A percentile compares a stretch with the other conserved stretches of the same genome.
Conservation (phyloP, 2,888 invertebrate genomes). For the Druceiella hillmani region DNA sequence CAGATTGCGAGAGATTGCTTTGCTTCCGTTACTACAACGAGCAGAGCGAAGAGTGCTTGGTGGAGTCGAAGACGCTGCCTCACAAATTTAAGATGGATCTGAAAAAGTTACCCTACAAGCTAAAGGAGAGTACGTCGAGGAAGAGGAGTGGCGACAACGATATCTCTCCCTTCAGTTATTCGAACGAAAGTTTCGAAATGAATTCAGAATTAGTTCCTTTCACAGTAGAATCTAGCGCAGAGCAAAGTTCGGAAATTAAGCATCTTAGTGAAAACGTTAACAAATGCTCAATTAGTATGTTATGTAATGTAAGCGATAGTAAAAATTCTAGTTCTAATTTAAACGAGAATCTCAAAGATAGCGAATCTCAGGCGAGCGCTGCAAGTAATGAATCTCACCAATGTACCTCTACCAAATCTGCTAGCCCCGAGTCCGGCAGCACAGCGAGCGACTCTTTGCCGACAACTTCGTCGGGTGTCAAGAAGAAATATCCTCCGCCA, state of each 20-base stretch:
- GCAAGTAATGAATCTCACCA: no score
- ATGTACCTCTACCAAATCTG: no score
- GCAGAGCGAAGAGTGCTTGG: constrained; percentile 57
- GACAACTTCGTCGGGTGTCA: constrained; percentile 42
- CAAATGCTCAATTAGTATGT: constrained; percentile 53
- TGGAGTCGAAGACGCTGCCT: constrained; percentile 52
- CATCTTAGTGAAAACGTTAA: constrained; percentile 48
- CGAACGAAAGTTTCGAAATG: constrained; percentile 51
- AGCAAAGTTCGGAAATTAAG: constrained; percentile 42
- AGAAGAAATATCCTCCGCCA: constrained; percentile 52
- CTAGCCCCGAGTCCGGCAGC: constrained; percentile 47
- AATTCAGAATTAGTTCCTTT: constrained; percentile 39
- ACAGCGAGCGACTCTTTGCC: constrained; percentile 34
- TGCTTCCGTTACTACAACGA: constrained; percentile 68
- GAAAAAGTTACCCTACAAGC: constrained; percentile 51
- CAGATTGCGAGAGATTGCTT: constrained; percentile 63
- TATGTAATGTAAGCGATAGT: constrained; percentile 42
- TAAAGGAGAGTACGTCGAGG: constrained; percentile 49
- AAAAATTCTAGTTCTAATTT: no score
- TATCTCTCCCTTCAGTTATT: constrained; percentile 45
- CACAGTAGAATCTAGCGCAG: constrained; percentile 19
- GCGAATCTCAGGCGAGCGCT: constrained; percentile 40
- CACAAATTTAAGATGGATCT: constrained; percentile 51
- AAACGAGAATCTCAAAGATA: constrained; percentile 39
- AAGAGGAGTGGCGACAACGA: constrained; percentile 43